Percentiles rank a stretch among this genome's conserved stretches.
Evolutionary conservation across 2,888 invertebrate genomes (phyloP).

Genomic region (Leptarthrus brevirostris): DNA sequence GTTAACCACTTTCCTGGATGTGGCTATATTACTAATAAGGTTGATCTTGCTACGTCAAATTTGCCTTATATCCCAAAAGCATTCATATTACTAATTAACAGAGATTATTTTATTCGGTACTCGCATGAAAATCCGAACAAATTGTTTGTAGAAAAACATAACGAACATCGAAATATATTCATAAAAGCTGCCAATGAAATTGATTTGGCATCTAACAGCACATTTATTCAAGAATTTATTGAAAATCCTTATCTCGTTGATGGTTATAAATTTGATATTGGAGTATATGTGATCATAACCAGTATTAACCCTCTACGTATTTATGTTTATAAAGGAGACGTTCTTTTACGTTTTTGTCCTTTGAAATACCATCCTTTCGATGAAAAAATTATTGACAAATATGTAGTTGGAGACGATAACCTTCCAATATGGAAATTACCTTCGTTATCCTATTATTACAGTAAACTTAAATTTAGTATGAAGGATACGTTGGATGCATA

Average conservation of each 20-base stretch:
- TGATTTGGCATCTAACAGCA: conserved; percentile 71
- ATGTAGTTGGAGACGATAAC: conserved; percentile 95
- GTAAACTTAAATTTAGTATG: conserved; percentile 81
- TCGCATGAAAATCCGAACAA: conserved; percentile 74
- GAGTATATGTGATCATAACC: conserved; percentile 91
- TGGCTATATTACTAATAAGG: conserved; percentile 93
- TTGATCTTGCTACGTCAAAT: conserved; percentile 83
- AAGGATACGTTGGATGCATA: conserved; percentile 87
- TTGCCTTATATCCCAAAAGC: conserved; percentile 86
- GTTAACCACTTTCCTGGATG: conserved; percentile 96
- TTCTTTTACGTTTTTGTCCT: conserved; percentile 90
- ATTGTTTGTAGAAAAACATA: conserved; percentile 91
- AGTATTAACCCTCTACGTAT: conserved; percentile 90
- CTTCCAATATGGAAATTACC: conserved; percentile 94
- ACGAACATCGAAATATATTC: conserved; percentile 88
- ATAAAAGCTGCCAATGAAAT: conserved; percentile 78
- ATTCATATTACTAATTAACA: conserved; percentile 85
- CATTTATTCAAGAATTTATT: conserved; percentile 92
- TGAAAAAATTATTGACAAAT: conserved; percentile 81
- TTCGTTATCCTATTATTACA: conserved; percentile 77
- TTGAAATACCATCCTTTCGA: conserved; percentile 92
- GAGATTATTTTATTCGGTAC: conserved; percentile 77
- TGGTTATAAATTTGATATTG: conserved; percentile 96
- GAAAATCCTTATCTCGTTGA: conserved; percentile 89
- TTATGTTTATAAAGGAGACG: conserved; percentile 90